Evolutionary conservation across 2,888 invertebrate species (phyloP).

Genomic region (Spisula solida): DNA sequence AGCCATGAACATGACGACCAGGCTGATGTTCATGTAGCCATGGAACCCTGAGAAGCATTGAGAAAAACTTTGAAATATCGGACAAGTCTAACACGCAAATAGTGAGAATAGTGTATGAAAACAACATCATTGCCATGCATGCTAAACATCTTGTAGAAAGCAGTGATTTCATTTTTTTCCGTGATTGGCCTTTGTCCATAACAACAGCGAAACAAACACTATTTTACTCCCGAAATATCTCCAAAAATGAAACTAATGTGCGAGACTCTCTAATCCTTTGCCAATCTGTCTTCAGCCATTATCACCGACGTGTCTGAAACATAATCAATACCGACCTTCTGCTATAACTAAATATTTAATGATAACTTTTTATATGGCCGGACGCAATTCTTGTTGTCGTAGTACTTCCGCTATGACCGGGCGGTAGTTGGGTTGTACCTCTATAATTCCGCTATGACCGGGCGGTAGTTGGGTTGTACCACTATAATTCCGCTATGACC

Average conservation of each 20-base stretch:
- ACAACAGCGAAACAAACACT: not conserved
- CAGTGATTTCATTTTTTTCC: not conserved
- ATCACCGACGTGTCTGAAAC: too few species aligned
- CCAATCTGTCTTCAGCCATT: too few species aligned
- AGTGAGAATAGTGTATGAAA: not conserved
- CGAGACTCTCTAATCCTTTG: not conserved
- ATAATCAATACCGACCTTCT: too few species aligned
- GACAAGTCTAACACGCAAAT: not conserved
- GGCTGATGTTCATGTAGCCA: not conserved
- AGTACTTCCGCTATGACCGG: too few species aligned
- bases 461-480: too few species aligned
- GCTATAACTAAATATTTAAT: too few species aligned
- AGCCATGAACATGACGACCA: constrained; percentile 1
- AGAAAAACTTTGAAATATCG: not conserved
- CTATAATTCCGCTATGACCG: too few species aligned
- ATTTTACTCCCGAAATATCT: not conserved
- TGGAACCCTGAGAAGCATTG: not conserved
- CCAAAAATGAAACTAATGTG: not conserved
- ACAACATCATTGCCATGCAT: not conserved
- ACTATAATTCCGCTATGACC: too few species aligned
- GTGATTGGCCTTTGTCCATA: not conserved
- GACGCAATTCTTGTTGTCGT: too few species aligned
- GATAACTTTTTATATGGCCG: too few species aligned
- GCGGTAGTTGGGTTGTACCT: too few species aligned
- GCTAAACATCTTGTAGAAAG: not conserved